Base-by-base conservation (phyloP, 2,888 invertebrate species). In the Notodonta dromedarius region DNA sequence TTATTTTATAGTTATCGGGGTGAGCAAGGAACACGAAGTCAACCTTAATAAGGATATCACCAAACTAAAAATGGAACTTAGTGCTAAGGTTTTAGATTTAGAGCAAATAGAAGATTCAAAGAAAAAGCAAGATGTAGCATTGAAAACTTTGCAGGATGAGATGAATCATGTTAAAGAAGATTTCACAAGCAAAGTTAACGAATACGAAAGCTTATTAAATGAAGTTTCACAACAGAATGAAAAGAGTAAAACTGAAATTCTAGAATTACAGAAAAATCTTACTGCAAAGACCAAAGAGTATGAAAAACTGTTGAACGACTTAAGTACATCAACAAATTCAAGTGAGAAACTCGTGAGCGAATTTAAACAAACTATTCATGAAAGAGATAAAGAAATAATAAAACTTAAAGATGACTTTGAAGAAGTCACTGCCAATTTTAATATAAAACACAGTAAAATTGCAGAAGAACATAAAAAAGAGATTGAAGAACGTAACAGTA, bases 351-450 rank as follows among this genome's bases (percentile, higher is more conserved):
- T 94, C 14, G 83, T 91, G 13, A 86, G 80, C 67, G 94, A 94
- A 75, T 93, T 88, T 71, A 91, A 94, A 68, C 90, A 93, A 77
- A 89, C 90, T 5, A 84, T 94, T 53, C 92, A 93, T 65, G 94
- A 94, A 74, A 93, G 94, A 74, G 94, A 94, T 73, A 93, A 93
- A 77, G 94, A 94, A 79, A 90, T 94, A 40, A 90, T 94, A 57
- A 94, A 92, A 80, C 79, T 94, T 6, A 90, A 91, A 75, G 88
- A 89, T 61, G 94, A 95, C 72, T 89, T 94, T 59, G 91, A 91
- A 68, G 84, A 91, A 79, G 82, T 88, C 63, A 90, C 92, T 42
- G 93, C 93, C 12, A 91, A 87, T 74, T 93, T 93, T 65, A 93
- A 93, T 70, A 93, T 93, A 5, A 91, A 91, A 62, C 92, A 93